phyloP scores from a whole-genome alignment of 2,888 invertebrate species.

The Drosophila stalkeri region DNA sequence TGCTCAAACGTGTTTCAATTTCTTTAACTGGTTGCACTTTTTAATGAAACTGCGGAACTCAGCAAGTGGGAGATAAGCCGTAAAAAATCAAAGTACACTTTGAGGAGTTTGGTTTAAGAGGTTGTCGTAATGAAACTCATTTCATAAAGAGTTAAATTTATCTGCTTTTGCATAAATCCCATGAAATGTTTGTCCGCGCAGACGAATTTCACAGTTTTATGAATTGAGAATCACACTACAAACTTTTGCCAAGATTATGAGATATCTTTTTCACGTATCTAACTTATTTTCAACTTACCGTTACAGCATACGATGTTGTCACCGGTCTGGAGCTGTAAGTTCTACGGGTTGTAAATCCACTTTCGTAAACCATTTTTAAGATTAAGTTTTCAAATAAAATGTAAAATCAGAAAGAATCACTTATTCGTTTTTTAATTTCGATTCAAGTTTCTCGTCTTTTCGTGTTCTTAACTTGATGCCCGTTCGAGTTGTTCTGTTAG shows the following conservation, averaged over 20 bases:
- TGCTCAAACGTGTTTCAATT: slow-evolving; percentile 85
- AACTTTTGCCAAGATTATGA: slow-evolving; percentile 21
- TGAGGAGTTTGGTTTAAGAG: not conserved
- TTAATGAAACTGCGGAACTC: slow-evolving; percentile 55
- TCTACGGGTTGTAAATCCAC: slow-evolving; percentile 95
- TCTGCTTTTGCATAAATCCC: slow-evolving; percentile 23
- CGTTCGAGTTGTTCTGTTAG: slow-evolving; percentile 85
- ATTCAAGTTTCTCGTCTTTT: slow-evolving; percentile 68
- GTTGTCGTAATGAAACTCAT: slow-evolving; percentile 2
- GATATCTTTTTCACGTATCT: slow-evolving; percentile 13
- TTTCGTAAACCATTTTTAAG: slow-evolving; percentile 94
- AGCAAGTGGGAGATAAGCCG: slow-evolving; percentile 84
- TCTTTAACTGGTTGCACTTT: slow-evolving; percentile 60
- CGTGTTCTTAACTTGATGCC: slow-evolving; percentile 84
- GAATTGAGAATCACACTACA: slow-evolving; percentile 72
- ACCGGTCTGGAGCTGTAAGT: slow-evolving; percentile 90
- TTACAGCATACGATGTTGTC: slow-evolving; percentile 90
- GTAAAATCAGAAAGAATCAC: slow-evolving; percentile 50
- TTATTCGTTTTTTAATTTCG: slow-evolving; percentile 63
- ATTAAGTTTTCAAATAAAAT: slow-evolving; percentile 36
- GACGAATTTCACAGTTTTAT: slow-evolving; percentile 64
- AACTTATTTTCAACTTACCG: slow-evolving; percentile 88
- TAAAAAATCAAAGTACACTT: slow-evolving; percentile 37
- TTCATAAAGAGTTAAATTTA: slow-evolving; percentile 30
- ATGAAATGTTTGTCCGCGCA: slow-evolving; percentile 14